phyloP scores from a whole-genome alignment of 37 sponge, comb jelly and placozoan genomes.

The Diacarnus erythraeanus region DNA sequence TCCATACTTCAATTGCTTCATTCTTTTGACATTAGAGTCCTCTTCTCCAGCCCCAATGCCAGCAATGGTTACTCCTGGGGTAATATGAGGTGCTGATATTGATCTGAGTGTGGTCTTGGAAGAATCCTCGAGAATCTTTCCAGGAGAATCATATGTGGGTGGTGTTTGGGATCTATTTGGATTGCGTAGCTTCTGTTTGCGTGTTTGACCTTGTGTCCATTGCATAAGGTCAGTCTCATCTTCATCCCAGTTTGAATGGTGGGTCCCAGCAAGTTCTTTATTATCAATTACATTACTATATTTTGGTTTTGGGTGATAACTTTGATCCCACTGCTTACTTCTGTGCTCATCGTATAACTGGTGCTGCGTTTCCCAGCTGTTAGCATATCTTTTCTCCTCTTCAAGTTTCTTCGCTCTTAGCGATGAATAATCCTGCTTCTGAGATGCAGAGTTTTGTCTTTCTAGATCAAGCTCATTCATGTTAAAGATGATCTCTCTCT shows the following conservation, averaged over 20 bases:
- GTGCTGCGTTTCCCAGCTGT: too few species aligned
- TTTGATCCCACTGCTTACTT: conserved; percentile 16
- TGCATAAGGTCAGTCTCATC: conserved; percentile 49
- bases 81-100: conserved; percentile 40
- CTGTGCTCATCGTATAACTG: neutral
- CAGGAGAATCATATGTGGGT: conserved; percentile 1
- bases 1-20: conserved; percentile 55
- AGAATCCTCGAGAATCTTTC: neutral
- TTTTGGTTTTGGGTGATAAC: neutral
- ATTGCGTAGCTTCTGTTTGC: too few species aligned
- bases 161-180: neutral
- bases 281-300: neutral
- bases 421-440: neutral
- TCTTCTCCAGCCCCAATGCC: conserved; percentile 8
- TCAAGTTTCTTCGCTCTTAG: conserved; percentile 13
- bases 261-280: too few species aligned
- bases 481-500: conserved; percentile 9
- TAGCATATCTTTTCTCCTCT: conserved; percentile 31
- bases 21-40: conserved; percentile 19
- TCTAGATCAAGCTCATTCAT: neutral
- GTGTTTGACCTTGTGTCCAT: conserved; percentile 34
- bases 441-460: neutral
- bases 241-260: conserved; percentile 39
- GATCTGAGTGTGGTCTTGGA: conserved; percentile 29
- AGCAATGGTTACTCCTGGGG: neutral